phyloP scores from a whole-genome alignment of 1,140 invertebrate genomes.

The Drosophila parabipectinata region DNA sequence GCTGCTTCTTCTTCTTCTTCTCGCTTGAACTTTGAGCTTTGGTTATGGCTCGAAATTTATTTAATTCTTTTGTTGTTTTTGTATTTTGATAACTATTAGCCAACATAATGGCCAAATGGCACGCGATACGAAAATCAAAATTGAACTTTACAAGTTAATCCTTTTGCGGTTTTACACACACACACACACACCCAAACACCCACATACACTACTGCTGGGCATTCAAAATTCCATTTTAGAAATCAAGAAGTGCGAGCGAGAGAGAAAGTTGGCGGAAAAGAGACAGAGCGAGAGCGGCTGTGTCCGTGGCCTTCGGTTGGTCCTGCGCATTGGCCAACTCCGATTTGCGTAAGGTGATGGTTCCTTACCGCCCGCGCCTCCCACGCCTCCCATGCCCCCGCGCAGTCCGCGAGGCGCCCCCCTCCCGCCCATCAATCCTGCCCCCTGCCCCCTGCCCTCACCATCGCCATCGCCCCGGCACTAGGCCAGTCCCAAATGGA shows the following conservation, averaged over 20 bases:
- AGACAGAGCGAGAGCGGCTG: conserved; percentile 31
- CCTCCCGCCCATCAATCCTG: no score
- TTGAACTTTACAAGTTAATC: conserved; percentile 81
- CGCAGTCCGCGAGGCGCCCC: not conserved
- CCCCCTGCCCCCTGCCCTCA: no score
- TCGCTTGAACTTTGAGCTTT: conserved; percentile 46
- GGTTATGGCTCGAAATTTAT: conserved; percentile 36
- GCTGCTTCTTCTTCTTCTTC: conserved; percentile 5
- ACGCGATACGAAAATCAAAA: conserved; percentile 79
- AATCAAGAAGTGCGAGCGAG: conserved; percentile 24
- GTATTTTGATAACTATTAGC: conserved; percentile 31
- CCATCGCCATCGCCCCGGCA: not conserved
- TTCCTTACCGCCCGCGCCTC: conserved; percentile 18
- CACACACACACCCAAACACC: conserved; percentile 3
- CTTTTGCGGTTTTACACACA: conserved; percentile 54
- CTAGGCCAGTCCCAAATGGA: conserved; percentile 57
- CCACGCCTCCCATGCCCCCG: not conserved
- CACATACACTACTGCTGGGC: conserved; percentile 27
- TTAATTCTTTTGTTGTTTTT: conserved; percentile 25
- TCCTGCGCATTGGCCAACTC: conserved; percentile 72
- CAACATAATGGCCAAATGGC: conserved; percentile 62
- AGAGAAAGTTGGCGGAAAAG: not conserved
- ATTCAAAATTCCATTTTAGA: conserved; percentile 49
- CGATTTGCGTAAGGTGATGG: conserved; percentile 76
- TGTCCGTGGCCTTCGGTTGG: conserved; percentile 65